Conservation (phyloP, 2,113 vertebrate genomes). For the Podarcis raffonei region DNA sequence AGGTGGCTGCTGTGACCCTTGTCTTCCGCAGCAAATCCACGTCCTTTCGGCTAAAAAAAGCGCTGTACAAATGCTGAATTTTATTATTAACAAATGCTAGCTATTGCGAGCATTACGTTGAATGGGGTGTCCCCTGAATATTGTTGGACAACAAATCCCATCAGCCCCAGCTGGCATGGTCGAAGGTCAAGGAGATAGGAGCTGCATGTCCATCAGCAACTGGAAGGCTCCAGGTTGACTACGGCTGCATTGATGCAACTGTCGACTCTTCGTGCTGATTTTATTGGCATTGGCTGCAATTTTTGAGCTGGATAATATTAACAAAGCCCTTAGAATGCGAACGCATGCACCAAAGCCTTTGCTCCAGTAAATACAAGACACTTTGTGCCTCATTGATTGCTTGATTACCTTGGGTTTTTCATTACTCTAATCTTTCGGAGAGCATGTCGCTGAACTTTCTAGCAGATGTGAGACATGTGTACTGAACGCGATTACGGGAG, state of each 20-base stretch:
- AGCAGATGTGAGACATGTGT: constrained; percentile 29
- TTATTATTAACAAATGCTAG: no score
- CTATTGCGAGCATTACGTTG: not conserved
- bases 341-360: not conserved
- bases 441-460: constrained; percentile 4
- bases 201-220: no score
- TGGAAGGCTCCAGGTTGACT: not conserved
- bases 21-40: no score
- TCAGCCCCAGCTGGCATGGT: no score
- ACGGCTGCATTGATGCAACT: not conserved
- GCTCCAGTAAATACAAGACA: not conserved
- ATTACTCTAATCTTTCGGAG: not conserved
- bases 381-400: not conserved
- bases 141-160: no score
- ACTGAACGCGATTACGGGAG: constrained; percentile 15
- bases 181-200: no score
- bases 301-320: not conserved
- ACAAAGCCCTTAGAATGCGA: not conserved
- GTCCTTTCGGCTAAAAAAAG: no score
- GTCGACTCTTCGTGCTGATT: no score
- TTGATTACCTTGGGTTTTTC: constrained; percentile 6
- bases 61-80: no score
- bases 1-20: no score
- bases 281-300: not conserved
- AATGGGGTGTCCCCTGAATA: no score